Conservation (phyloP, 2,888 invertebrate species). For the Acanthosepion esculentum region DNA sequence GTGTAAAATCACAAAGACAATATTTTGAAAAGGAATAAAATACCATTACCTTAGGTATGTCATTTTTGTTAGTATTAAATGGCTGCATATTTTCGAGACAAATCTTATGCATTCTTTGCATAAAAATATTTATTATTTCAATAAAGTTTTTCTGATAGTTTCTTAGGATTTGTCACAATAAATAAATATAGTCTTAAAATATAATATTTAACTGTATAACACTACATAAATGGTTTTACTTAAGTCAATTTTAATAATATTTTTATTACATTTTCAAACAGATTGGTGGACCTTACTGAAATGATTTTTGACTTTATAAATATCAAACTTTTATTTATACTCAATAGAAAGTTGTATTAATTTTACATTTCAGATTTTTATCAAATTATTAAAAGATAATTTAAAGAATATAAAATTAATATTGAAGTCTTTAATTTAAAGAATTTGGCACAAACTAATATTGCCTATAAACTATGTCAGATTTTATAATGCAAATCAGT, state of each 20-base stretch:
- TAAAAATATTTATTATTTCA: too few species aligned
- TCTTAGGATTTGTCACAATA: too few species aligned
- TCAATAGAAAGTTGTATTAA: background rate
- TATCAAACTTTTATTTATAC: background rate
- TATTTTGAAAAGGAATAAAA: too few species aligned
- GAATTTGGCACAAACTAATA: background rate
- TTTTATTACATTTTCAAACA: background rate
- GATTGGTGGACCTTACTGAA: slow-evolving; percentile 4
- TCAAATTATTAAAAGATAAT: background rate
- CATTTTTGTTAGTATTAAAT: too few species aligned
- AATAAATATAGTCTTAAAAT: too few species aligned
- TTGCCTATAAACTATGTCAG: background rate
- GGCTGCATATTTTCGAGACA: too few species aligned
- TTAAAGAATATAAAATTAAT: background rate
- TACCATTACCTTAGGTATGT: too few species aligned
- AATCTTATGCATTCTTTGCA: too few species aligned
- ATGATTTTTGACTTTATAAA: background rate
- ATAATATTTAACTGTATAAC: too few species aligned
- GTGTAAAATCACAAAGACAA: too few species aligned
- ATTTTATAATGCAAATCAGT: too few species aligned
- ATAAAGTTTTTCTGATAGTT: too few species aligned
- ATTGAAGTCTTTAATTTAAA: background rate
- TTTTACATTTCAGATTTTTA: background rate
- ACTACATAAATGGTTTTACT: background rate
- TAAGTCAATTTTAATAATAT: background rate